Base-by-base conservation (phyloP, 2,888 invertebrate species). In the Choristoneura rosaceana region DNA sequence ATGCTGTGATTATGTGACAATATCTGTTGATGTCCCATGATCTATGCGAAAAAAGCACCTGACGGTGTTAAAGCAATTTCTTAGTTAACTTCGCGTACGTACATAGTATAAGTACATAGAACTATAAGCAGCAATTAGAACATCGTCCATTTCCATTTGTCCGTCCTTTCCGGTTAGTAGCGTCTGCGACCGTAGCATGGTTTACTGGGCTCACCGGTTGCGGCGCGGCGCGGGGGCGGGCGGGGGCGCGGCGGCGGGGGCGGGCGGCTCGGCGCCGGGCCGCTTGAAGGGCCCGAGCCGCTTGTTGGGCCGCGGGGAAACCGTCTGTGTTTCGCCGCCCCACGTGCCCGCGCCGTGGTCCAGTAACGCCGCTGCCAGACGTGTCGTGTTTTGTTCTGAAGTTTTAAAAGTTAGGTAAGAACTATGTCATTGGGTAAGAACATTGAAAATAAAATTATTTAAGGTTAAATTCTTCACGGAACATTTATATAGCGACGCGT, bases 291-390 rank as follows among this genome's bases (percentile, higher is more conserved):
- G 95, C 2, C 95, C 95, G 79, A 96, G 95, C 68, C 97, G 96
- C 84, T 96, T 96, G 77, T 95, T 87, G 4, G 97, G 96, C 64
- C 96, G 94, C 63, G 97, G 97, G 1, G 97, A 97, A 73, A 85
- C 87, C 14, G 88, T 78, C 81, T 85, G 89, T 3, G 86, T 60
- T 69, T 88, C 90, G 43, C 79, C 74, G 67, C 82, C 76, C 34
- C 82, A 79, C 81, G 25, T 88, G 85, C 86, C 95, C 15, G 89
- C 86, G 86, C 95, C 95, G 92, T 84, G 95, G 94, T 95, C 96
- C 70, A 95, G 90, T 25, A 96, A 81, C 3, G 96, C 96, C 50
- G 95, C 95, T 4, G 96, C 95, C 25, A 96, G 86, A 0, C 95
- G 94, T 9, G 94, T 94, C 76, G 88, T 87, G 77, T 81, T 83